phyloP scores from a whole-genome alignment of 1,140 invertebrate genomes.

The Rhagoletis zephyria region DNA sequence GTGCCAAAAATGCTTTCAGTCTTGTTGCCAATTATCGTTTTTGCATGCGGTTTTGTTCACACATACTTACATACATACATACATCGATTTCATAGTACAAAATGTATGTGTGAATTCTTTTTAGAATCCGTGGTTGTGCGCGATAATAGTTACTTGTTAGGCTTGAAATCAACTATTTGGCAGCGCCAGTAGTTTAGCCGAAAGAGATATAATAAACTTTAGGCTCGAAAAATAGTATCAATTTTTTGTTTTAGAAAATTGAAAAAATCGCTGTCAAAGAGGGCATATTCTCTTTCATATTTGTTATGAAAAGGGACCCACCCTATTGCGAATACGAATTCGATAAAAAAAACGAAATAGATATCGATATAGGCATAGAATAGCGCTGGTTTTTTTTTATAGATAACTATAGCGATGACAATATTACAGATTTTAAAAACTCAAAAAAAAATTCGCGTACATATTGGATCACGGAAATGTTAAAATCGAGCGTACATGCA shows the following conservation, averaged over 20 bases:
- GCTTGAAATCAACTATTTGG: background rate
- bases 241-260: background rate
- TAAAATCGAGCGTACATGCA: no score
- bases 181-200: background rate
- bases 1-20: conserved; percentile 8
- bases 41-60: background rate
- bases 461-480: no score
- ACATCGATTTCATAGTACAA: no score
- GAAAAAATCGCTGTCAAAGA: background rate
- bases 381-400: no score
- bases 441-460: no score
- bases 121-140: background rate
- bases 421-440: no score
- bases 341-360: no score
- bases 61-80: background rate
- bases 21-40: background rate
- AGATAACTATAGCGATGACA: no score
- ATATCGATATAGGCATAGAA: no score
- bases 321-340: background rate
- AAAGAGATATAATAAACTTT: background rate
- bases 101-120: no score
- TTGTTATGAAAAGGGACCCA: background rate
- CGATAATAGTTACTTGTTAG: background rate
- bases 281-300: background rate
- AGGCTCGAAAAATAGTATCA: no score